Percentiles rank a stretch among this genome's conserved stretches.
Evolutionary conservation across 2,113 vertebrate species (phyloP).

Genomic region (Todiramphus chloris): DNA sequence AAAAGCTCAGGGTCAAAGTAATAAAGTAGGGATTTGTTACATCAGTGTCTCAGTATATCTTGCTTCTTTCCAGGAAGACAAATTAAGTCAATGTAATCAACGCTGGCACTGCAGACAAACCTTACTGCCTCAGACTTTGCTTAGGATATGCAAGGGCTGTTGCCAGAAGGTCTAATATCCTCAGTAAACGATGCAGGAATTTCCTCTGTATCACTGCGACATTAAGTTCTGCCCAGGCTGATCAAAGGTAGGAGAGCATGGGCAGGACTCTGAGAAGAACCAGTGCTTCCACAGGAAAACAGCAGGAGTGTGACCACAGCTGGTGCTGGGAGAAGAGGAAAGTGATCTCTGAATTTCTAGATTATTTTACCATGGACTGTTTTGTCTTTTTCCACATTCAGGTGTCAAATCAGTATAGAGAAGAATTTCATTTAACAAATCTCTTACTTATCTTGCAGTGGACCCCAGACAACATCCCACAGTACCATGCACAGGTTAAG

Average conservation of each 20-base stretch:
- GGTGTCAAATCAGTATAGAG: not conserved
- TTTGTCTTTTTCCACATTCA: not conserved
- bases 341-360: not conserved
- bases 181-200: not conserved
- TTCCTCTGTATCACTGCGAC: not conserved
- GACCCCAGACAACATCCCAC: not conserved
- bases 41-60: not conserved
- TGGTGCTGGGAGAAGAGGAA: not conserved
- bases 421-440: not conserved
- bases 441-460: not conserved
- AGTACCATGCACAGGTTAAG: not conserved
- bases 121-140: not conserved
- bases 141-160: not conserved
- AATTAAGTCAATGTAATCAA: not conserved
- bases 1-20: not conserved
- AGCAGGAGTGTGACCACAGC: not conserved
- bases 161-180: not conserved
- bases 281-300: fast-evolving
- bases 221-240: not conserved
- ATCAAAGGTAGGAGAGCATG: no score
- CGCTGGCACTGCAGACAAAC: not conserved
- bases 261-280: not conserved
- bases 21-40: not conserved
- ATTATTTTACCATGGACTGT: not conserved
- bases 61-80: not conserved